Conservation (phyloP, 1,140 invertebrate genomes). For the Zaprionus nigranus region DNA sequence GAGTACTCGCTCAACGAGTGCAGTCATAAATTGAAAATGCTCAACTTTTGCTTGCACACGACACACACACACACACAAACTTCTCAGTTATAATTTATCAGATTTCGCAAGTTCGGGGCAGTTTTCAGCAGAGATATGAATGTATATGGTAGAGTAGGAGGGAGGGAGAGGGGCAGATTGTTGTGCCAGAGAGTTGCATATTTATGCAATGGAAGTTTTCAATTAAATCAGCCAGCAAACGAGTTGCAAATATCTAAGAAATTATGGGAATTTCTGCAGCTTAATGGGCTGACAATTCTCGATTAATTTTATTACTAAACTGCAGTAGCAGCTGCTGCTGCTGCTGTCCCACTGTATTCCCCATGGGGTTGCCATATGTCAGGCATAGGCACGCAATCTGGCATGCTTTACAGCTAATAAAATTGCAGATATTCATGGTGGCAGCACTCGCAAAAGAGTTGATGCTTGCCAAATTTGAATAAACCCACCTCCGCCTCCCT, state of each 20-base stretch:
- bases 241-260: conserved; percentile 10
- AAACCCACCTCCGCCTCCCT: not conserved
- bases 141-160: conserved; percentile 45
- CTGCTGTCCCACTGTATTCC: not conserved
- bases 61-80: conserved; percentile 23
- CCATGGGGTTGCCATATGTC: not conserved
- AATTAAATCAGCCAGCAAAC: conserved; percentile 7
- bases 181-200: not conserved
- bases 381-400: not conserved
- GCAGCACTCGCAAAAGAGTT: not conserved
- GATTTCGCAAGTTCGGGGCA: conserved; percentile 59
- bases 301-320: not conserved
- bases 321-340: not conserved
- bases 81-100: conserved; percentile 72
- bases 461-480: conserved; percentile 6
- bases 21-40: conserved; percentile 72
- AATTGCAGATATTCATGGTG: not conserved
- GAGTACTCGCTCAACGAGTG: not conserved
- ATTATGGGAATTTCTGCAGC: conserved; percentile 1
- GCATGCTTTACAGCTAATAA: conserved; percentile 4
- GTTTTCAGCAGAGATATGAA: conserved; percentile 60
- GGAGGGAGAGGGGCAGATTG: not conserved
- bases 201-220: conserved; percentile 5
- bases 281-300: conserved; percentile 8
- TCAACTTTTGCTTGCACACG: conserved; percentile 52